Conservation (phyloP, 2,797 vertebrate genomes). For the Epinephelus awoara region DNA sequence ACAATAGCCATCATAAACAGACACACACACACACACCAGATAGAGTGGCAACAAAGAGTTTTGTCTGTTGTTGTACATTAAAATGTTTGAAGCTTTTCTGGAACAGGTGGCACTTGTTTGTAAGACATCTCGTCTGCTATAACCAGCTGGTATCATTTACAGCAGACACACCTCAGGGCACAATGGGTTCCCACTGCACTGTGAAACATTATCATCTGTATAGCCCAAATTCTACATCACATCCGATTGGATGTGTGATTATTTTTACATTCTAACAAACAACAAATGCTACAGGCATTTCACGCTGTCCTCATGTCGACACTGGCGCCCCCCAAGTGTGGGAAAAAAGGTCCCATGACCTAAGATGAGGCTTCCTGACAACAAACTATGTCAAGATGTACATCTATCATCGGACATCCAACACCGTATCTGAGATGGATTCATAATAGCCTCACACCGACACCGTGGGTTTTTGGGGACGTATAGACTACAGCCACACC, state of each 20-base stretch:
- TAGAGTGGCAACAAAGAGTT: not conserved
- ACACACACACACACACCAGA: no score
- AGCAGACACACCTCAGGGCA: conserved; percentile 15
- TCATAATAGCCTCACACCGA: conserved; percentile 45
- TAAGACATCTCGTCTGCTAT: not conserved
- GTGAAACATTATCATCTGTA: conserved; percentile 32
- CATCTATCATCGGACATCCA: conserved; percentile 57
- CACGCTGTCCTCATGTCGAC: not conserved
- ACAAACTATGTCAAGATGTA: conserved; percentile 20
- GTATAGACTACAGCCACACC: conserved; percentile 42
- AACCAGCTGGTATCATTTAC: conserved; percentile 37
- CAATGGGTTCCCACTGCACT: conserved; percentile 18
- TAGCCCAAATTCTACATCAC: not conserved
- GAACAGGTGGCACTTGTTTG: not conserved
- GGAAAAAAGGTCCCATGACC: conserved; percentile 9
- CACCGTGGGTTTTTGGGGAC: conserved; percentile 12
- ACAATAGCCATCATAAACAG: not conserved
- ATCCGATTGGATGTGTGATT: not conserved
- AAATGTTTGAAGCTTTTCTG: not conserved
- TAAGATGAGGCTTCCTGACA: not conserved
- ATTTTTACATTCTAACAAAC: not conserved
- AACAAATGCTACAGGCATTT: not conserved
- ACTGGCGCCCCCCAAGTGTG: no score
- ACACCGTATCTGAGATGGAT: conserved; percentile 44
- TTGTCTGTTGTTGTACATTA: not conserved